phyloP scores from a whole-genome alignment of 2,113 vertebrate genomes.

The Hypocryptadius cinnamomeus region DNA sequence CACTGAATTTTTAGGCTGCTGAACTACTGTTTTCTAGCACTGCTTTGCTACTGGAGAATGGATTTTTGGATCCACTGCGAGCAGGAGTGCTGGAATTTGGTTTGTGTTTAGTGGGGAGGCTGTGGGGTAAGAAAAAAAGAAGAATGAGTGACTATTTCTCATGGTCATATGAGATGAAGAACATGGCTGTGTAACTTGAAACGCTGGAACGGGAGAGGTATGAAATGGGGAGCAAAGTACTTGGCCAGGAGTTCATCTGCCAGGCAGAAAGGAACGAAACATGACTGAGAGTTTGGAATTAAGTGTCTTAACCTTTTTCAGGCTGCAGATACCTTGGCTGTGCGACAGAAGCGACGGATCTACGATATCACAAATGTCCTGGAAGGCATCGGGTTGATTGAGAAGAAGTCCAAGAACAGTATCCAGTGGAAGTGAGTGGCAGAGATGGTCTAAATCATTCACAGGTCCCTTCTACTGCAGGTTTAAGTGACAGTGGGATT shows the following conservation, averaged over 20 bases:
- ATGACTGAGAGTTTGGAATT: not conserved
- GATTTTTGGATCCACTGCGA: fast-evolving
- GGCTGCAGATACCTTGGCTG: constrained; percentile 96
- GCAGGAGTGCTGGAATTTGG: not conserved
- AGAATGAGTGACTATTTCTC: not conserved
- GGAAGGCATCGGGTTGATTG: constrained; percentile 95
- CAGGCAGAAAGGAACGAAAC: not conserved
- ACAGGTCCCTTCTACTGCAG: not conserved
- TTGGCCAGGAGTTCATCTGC: not conserved
- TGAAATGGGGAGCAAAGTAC: not conserved
- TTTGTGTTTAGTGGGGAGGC: not conserved
- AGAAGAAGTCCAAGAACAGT: constrained; percentile 99
- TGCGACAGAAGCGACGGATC: constrained; percentile 94
- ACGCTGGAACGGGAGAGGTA: not conserved
- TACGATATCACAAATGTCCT: constrained; percentile 98
- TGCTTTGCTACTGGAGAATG: not conserved
- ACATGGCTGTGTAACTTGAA: not conserved
- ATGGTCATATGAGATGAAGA: not conserved
- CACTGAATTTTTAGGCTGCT: not conserved
- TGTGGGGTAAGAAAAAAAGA: not conserved
- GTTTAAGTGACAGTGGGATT: not conserved
- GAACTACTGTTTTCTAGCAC: not conserved
- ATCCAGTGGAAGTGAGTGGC: constrained; percentile 98
- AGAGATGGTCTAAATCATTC: not conserved
- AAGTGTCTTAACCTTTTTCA: constrained; percentile 44